phyloP scores from a whole-genome alignment of 2,113 vertebrate genomes.

The Chitala chitala region DNA sequence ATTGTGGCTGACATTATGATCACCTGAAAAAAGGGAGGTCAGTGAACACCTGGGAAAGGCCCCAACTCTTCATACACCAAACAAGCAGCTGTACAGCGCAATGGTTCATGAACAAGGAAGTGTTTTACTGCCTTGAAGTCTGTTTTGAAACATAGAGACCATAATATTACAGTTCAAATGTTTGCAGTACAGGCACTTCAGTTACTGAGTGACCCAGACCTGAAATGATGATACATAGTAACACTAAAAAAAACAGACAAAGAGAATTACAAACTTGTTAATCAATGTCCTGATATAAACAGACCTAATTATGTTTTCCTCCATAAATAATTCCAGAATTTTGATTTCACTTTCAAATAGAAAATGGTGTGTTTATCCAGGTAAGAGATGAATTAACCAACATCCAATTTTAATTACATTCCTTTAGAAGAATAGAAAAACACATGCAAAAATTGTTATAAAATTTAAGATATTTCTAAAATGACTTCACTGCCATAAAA shows the following conservation, averaged over 20 bases:
- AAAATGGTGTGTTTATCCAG: not conserved
- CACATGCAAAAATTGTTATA: not conserved
- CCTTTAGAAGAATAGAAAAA: constrained; percentile 6
- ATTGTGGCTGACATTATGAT: constrained; percentile 95
- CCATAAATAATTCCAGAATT: not conserved
- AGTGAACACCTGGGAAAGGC: not conserved
- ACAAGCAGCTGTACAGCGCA: not conserved
- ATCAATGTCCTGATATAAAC: not conserved
- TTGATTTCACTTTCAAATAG: not conserved
- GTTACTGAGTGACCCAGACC: too few relatives aligned
- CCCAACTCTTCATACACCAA: not conserved
- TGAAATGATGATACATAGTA: too few relatives aligned
- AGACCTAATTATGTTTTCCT: not conserved
- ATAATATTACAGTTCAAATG: too few relatives aligned
- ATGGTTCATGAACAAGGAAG: too few relatives aligned
- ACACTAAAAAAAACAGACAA: too few relatives aligned
- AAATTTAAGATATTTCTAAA: not conserved
- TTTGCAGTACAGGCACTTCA: too few relatives aligned
- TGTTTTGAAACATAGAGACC: too few relatives aligned
- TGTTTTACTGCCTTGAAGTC: too few relatives aligned
- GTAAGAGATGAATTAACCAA: not conserved
- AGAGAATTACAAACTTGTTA: too few relatives aligned
- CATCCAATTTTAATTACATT: constrained; percentile 5
- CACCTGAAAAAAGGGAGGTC: constrained; percentile 57
- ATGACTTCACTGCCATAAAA: constrained; percentile 28